phyloP scores from a whole-genome alignment of 2,113 vertebrate genomes.

The Myotis yumanensis region DNA sequence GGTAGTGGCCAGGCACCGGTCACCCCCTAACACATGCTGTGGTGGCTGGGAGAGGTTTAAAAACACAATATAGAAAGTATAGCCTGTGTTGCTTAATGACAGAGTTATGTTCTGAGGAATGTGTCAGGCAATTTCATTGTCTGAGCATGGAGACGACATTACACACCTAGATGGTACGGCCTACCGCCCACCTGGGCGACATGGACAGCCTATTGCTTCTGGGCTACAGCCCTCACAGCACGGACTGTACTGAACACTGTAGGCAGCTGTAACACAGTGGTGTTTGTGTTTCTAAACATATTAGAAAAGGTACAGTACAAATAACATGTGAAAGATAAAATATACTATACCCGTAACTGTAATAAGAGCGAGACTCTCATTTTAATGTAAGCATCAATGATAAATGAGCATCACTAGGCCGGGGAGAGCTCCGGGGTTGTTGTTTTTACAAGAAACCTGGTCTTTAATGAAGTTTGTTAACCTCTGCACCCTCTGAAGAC shows the following conservation, averaged over 20 bases:
- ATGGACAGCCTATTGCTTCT: background rate
- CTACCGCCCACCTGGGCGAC: background rate
- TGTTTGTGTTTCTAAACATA: too few relatives aligned
- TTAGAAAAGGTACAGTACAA: background rate
- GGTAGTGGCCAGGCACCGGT: background rate
- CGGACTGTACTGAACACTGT: background rate
- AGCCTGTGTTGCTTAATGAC: background rate
- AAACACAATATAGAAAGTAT: background rate
- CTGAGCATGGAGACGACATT: background rate
- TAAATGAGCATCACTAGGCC: background rate
- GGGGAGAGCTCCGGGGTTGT: too few relatives aligned
- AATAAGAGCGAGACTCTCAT: background rate
- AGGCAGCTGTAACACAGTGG: background rate
- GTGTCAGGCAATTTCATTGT: background rate
- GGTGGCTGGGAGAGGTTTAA: background rate
- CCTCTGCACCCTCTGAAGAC: background rate
- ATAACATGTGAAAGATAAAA: background rate
- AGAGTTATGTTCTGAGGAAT: background rate
- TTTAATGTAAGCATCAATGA: too few relatives aligned
- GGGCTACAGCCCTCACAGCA: background rate
- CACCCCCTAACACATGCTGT: rapidly evolving
- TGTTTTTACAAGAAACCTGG: background rate
- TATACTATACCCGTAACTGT: background rate
- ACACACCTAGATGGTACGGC: background rate
- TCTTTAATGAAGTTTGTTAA: background rate